Conservation (phyloP, 2,888 invertebrate genomes). For the Exocentrus adspersus region DNA sequence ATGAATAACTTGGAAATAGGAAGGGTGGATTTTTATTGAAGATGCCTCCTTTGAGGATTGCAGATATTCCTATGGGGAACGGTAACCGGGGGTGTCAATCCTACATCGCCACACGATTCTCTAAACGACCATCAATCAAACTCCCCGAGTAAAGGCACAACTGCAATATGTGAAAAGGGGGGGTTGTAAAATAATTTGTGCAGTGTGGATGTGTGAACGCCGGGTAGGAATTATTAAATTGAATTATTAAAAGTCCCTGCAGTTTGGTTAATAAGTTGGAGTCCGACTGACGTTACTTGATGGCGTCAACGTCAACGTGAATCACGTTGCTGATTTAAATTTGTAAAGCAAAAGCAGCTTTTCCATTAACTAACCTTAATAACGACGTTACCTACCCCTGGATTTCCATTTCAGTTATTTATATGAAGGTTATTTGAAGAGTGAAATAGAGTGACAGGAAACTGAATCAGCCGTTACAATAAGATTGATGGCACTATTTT, state of each 20-base stretch:
- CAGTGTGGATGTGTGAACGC: conserved; percentile 33
- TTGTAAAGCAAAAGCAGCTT: no score
- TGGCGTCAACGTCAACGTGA: no score
- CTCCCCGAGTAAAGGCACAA: conserved; percentile 42
- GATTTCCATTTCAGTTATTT: neutral
- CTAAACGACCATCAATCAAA: conserved; percentile 57
- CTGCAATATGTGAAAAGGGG: conserved; percentile 25
- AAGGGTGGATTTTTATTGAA: conserved; percentile 54
- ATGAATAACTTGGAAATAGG: conserved; percentile 52
- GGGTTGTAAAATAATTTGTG: conserved; percentile 45
- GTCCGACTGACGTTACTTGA: no score
- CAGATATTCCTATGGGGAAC: conserved; percentile 48
- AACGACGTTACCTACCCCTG: neutral
- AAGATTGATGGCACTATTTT: conserved; percentile 35
- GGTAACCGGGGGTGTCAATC: conserved; percentile 49
- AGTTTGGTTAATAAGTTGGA: conserved; percentile 2
- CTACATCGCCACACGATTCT: conserved; percentile 52
- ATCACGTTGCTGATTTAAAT: no score
- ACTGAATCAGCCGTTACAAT: conserved; percentile 2
- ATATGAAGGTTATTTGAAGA: neutral
- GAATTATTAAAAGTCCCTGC: conserved; percentile 23
- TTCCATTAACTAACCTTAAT: no score
- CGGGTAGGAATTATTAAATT: conserved; percentile 30
- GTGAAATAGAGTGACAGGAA: neutral
- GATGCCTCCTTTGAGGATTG: conserved; percentile 50